Evolutionary conservation across 2,888 invertebrate species (phyloP).

Genomic region (Epiblema foenella): DNA sequence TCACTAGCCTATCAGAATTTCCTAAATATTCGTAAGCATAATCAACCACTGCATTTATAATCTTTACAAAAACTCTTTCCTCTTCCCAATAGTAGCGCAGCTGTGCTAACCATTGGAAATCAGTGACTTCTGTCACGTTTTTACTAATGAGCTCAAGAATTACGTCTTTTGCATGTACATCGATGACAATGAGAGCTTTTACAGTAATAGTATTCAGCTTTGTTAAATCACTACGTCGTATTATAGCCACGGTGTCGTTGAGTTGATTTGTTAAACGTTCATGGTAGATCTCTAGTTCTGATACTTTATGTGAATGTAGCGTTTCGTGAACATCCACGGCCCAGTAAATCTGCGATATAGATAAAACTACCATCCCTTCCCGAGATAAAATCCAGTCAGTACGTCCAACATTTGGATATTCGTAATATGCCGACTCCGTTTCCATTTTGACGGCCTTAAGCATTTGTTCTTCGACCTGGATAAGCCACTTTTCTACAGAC

Average conservation of each 20-base stretch:
- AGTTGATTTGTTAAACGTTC: slow-evolving; percentile 86
- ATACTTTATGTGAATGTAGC: slow-evolving; percentile 84
- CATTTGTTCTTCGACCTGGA: slow-evolving; percentile 94
- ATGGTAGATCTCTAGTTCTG: slow-evolving; percentile 84
- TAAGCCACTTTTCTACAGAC: slow-evolving; percentile 94
- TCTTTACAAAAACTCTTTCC: slow-evolving; percentile 87
- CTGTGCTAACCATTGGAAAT: slow-evolving; percentile 94
- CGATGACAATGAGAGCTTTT: slow-evolving; percentile 92
- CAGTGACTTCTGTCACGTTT: slow-evolving; percentile 87
- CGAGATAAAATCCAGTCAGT: slow-evolving; percentile 90
- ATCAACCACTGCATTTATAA: slow-evolving; percentile 91
- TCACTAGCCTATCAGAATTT: slow-evolving; percentile 90
- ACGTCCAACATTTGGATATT: slow-evolving; percentile 85
- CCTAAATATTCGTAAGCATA: slow-evolving; percentile 95
- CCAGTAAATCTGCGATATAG: slow-evolving; percentile 93
- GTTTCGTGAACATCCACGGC: slow-evolving; percentile 90
- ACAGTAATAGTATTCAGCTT: slow-evolving; percentile 90
- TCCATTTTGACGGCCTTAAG: slow-evolving; percentile 88
- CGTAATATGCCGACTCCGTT: slow-evolving; percentile 87
- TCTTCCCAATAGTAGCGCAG: slow-evolving; percentile 92
- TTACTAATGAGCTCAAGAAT: slow-evolving; percentile 87
- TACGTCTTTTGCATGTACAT: slow-evolving; percentile 94
- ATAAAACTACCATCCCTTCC: slow-evolving; percentile 93
- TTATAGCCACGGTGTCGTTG: slow-evolving; percentile 89
- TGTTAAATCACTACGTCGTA: slow-evolving; percentile 88